phyloP scores from a whole-genome alignment of 2,888 invertebrate genomes.

The Zootermopsis nevadensis region DNA sequence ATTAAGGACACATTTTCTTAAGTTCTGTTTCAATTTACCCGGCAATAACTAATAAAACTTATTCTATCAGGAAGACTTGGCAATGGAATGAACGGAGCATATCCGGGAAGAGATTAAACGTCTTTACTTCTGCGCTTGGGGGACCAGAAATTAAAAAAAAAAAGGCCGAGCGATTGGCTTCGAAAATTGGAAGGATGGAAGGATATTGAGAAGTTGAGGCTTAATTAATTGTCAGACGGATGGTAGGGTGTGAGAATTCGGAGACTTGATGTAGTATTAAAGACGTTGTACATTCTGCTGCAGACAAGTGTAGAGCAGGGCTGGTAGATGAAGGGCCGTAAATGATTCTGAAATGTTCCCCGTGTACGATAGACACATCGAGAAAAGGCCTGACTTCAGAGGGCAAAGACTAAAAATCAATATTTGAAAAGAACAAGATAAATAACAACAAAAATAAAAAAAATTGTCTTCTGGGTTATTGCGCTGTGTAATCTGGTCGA shows the following conservation, averaged over 20 bases:
- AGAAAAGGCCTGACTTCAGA: too few relatives aligned
- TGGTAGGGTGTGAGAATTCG: background rate
- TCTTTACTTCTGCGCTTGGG: background rate
- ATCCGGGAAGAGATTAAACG: background rate
- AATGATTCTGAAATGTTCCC: too few relatives aligned
- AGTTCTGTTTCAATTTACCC: background rate
- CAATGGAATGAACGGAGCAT: background rate
- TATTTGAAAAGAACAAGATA: too few relatives aligned
- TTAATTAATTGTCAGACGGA: constrained; percentile 46
- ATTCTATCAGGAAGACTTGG: background rate
- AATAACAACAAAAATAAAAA: too few relatives aligned
- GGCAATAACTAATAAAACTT: background rate
- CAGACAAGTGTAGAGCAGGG: too few relatives aligned
- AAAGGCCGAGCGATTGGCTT: background rate
- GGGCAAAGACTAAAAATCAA: too few relatives aligned
- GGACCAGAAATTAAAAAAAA: background rate
- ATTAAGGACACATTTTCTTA: background rate
- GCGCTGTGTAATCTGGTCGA: too few relatives aligned
- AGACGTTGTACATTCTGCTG: background rate
- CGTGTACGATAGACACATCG: too few relatives aligned
- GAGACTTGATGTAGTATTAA: constrained; percentile 39
- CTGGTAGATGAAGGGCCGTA: too few relatives aligned
- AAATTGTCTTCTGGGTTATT: too few relatives aligned
- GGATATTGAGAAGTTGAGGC: background rate
- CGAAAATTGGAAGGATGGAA: constrained; percentile 3